Evolutionary conservation across 1,140 invertebrate species (phyloP), one percentile per base, ranked within the genome.

Genomic region (Pectinophora gossypiella): DNA sequence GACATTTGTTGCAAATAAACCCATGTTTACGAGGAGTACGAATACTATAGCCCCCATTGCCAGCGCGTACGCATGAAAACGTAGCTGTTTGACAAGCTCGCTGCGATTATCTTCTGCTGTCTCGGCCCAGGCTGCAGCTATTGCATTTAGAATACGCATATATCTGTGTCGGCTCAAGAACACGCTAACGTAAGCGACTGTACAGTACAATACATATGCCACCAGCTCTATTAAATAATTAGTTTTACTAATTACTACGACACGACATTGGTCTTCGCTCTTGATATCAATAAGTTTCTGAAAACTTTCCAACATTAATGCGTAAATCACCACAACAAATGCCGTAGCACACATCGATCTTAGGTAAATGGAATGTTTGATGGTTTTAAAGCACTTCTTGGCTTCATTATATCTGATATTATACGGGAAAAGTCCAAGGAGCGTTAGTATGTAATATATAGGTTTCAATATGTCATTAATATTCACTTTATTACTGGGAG

Each of bases 221-320:
- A 64, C 21, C 3, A 83, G 19, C 53, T 85, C 79, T 1, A 76
- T 13, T 3, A 76, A 56, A 40, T 81, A 85, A 55, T 85, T 85
- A 18, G 76, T 56, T 64, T 79, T 56, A 5, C 72, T 75, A 55
- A 74, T 48, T 1, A 74, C 21, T 6, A 32, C 27, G 50, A n/a
- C n/a, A n/a, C n/a, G n/a, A n/a, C n/a, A n/a, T n/a, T n/a, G n/a
- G n/a, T n/a, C n/a, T n/a, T n/a, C n/a, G n/a, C n/a, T n/a, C n/a
- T n/a, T n/a, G n/a, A n/a, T n/a, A n/a, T n/a, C n/a, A n/a, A n/a
- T n/a, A n/a, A n/a, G n/a, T n/a, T n/a, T n/a, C n/a, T n/a, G n/a
- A n/a, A n/a, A n/a, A n/a, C n/a, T n/a, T n/a, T n/a, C n/a, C n/a
- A n/a, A n/a, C n/a, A n/a, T n/a, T n/a, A 77, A 80, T 1, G 48